Evolutionary conservation across 2,797 vertebrate species (phyloP), one percentile per base, ranked within the genome.

Genomic region (Hypotaenidia okinawae): DNA sequence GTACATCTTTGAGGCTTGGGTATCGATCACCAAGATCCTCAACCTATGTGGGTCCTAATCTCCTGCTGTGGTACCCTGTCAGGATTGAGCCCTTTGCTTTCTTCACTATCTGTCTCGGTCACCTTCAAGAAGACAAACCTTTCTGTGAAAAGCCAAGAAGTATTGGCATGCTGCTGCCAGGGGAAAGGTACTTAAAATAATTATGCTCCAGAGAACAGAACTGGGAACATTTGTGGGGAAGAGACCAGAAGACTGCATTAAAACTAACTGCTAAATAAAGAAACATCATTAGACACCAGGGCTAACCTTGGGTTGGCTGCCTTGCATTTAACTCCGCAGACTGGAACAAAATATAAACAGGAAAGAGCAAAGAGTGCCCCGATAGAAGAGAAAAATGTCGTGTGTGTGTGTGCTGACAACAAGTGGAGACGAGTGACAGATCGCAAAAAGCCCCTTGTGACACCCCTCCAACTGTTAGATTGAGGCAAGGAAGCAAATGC

Each of bases 181-280:
- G 52, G 59, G 35, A 87, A 90, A 59, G 72, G 78, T 64, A 59
- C 72, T 87, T 84, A 74, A 49, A 73, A 37, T 55, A 74, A 83
- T 92, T 83, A 87, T 25, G 63, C 95, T 94, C 82, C 55, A 75
- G 76, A 91, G 95, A 97, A 91, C 78, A 87, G 91, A 90, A 78
- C 88, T 92, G 86, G 87, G 93, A 94, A 87, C 54, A 14, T 91
- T 95, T 76, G 39, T 84, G 45, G 87, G 66, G 82, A 90, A 80
- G 87, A 96, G 52, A 72, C 58, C 81, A 96, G 95, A 95, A 93
- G 75, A 90, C 18, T 95, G 67, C 89, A 84, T 90, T 70, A 80
- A 95, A 96, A 96, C 16, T 45, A 91, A 82, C 78, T 33, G 81
- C 82, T 97, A 96, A 97, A 96, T 95, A 90, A 95, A 92, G 97